Percentiles rank a stretch among this genome's conserved stretches.
Conservation (phyloP, 2,888 invertebrate genomes). For the Agrilus mali region DNA sequence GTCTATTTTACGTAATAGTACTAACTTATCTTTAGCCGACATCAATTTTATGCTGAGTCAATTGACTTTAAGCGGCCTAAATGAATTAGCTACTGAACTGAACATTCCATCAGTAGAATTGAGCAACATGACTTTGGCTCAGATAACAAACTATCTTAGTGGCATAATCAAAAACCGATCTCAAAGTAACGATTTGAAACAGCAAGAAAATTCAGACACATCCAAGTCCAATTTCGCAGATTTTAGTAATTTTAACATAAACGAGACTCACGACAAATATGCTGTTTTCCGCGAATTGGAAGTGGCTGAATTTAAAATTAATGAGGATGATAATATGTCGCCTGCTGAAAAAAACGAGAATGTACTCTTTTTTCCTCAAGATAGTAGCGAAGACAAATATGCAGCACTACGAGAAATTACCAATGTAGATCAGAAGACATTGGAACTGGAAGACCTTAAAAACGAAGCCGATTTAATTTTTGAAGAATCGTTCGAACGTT, state of each 20-base stretch:
- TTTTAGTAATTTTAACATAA: slow-evolving; percentile 35
- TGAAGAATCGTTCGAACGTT: too few species aligned
- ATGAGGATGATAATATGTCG: too few species aligned
- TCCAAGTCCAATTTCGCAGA: slow-evolving; percentile 53
- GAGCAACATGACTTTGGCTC: slow-evolving; percentile 76
- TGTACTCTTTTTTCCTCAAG: slow-evolving; percentile 25
- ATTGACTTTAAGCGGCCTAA: slow-evolving; percentile 67
- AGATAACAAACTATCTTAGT: slow-evolving; percentile 69
- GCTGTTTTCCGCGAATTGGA: slow-evolving; percentile 70
- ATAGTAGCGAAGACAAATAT: slow-evolving; percentile 46
- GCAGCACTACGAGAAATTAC: slow-evolving; percentile 71
- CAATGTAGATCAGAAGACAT: slow-evolving; percentile 36
- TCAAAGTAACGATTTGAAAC: slow-evolving; percentile 15
- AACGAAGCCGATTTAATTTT: too few species aligned
- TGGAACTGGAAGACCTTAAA: too few species aligned
- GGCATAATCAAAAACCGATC: slow-evolving; percentile 39
- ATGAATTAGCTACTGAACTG: slow-evolving; percentile 62
- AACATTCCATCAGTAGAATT: slow-evolving; percentile 67
- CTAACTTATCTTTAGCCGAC: slow-evolving; percentile 31
- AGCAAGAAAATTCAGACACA: slow-evolving; percentile 23
- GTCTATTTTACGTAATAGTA: slow-evolving; percentile 13
- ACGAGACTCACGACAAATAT: slow-evolving; percentile 51
- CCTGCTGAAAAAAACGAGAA: slow-evolving; percentile 18
- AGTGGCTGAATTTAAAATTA: background rate
- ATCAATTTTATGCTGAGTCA: slow-evolving; percentile 74